Evolutionary conservation across 1,140 invertebrate genomes (phyloP), one percentile per base, ranked within the genome.

Genomic region (Streblospio benedicti): DNA sequence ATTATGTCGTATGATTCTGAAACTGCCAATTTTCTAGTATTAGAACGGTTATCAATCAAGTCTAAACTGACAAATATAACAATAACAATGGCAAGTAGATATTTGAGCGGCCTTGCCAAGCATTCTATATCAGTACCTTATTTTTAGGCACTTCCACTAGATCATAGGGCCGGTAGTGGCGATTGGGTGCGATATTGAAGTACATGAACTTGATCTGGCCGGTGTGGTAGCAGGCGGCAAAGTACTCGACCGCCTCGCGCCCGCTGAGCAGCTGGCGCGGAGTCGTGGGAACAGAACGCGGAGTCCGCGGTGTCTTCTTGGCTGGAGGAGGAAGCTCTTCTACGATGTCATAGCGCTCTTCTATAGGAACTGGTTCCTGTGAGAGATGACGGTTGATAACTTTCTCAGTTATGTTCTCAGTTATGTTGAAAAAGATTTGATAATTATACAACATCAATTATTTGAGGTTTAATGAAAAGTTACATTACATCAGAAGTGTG

Each of bases 181-280:
- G 44, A 18, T 63, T 67, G n/a, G 68, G 65, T 0, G 68, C 66
- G 35, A 69, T 58, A 57, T 77, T 77, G 52, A 77, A 73, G 62
- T 74, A 74, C 35, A 75, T 62, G n/a, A 70, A 71, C 57, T 72
- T 64, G 25, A 75, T 71, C 54, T 74, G 67, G 20, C 74, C 72
- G 14, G 68, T 61, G 56, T 77, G 74, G 51, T 75, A 68, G 55
- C 68, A 68, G 35, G 69, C 64, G 16, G 69, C 69, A 65, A 75
- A 76, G 59, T 70, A 74, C 54, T 70, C 68, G 12, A 77, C 74
- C 4, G 75, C 74, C 30, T 77, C 72, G 52, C 75, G 59, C 12
- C 74, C 75, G 4, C 65, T 73, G 71, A 75, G n/a, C n/a, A n/a
- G n/a, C 72, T 25, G 67, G 61, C 2, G n/a, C 44, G 2, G 32